Percentiles rank a stretch among this genome's conserved stretches.
Evolutionary conservation across 2,888 invertebrate genomes (phyloP).

Genomic region (Pelosia muscerda): DNA sequence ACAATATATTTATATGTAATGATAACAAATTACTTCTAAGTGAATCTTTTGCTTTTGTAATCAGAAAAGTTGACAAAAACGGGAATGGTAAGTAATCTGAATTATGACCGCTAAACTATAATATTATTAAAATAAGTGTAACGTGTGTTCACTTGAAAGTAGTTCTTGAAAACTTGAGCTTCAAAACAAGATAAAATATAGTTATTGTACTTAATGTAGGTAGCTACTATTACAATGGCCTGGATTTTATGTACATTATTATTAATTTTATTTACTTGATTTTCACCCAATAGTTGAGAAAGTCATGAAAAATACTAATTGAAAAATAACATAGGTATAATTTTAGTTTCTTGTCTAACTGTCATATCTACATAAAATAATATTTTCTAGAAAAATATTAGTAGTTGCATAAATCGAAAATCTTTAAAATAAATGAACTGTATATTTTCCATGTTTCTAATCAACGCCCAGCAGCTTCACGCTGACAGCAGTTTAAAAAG

Average conservation of each 20-base stretch:
- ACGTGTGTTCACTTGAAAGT: background rate
- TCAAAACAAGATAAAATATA: background rate
- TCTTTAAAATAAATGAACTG: background rate
- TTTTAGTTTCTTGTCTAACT: background rate
- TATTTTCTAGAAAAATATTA: background rate
- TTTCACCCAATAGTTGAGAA: background rate
- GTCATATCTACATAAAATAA: background rate
- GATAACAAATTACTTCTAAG: background rate
- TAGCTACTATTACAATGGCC: too few relatives aligned
- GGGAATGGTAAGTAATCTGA: background rate
- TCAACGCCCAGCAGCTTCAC: constrained; percentile 13
- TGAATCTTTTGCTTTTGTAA: background rate
- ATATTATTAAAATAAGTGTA: background rate
- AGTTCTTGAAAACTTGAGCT: background rate
- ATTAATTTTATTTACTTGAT: too few relatives aligned
- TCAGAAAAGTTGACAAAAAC: background rate
- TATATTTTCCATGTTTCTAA: constrained; percentile 1
- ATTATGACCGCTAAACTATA: background rate
- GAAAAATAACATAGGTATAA: background rate
- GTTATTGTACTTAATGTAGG: background rate
- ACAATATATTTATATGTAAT: background rate
- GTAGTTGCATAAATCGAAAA: background rate
- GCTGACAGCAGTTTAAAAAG: constrained; percentile 33
- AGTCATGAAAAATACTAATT: background rate
- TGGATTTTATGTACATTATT: background rate